phyloP scores from a whole-genome alignment of 2,888 invertebrate species.

The Xestia sexstrigata region DNA sequence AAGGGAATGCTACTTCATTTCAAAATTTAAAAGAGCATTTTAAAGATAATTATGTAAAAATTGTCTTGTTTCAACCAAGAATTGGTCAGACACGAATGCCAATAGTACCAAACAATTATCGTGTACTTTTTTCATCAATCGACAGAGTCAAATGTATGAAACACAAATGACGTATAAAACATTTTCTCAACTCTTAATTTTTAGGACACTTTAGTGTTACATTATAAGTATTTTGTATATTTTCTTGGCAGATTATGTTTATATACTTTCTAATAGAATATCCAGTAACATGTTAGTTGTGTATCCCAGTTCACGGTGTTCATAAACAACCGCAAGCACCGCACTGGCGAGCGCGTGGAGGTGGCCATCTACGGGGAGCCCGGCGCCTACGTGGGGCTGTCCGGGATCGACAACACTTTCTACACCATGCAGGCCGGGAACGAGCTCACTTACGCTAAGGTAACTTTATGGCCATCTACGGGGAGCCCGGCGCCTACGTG shows the following conservation, averaged over 20 bases:
- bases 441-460: constrained; percentile 96
- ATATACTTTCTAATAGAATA: background rate
- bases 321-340: constrained; percentile 98
- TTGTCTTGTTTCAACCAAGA: too few relatives aligned
- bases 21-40: too few relatives aligned
- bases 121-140: background rate
- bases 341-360: constrained; percentile 98
- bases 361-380: constrained; percentile 98
- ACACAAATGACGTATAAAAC: too few relatives aligned
- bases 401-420: constrained; percentile 97
- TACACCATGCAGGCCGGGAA: constrained; percentile 98
- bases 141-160: background rate
- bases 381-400: constrained; percentile 97
- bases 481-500: constrained; percentile 98
- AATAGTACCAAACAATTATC: background rate
- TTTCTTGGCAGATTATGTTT: too few relatives aligned
- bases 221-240: too few relatives aligned
- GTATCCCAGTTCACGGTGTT: constrained; percentile 93
- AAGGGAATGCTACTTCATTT: background rate
- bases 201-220: too few relatives aligned
- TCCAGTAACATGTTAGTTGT: background rate
- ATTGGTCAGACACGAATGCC: background rate
- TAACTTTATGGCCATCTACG: constrained; percentile 94
- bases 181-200: background rate
- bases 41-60: too few relatives aligned